Percentiles rank a stretch among this genome's conserved stretches.
These are phyloP conservation scores for Chondrilla cf. caribensis DNA, from an alignment of 37 sponge, comb jelly and placozoan species.

Conservation along the genomic window DNA sequence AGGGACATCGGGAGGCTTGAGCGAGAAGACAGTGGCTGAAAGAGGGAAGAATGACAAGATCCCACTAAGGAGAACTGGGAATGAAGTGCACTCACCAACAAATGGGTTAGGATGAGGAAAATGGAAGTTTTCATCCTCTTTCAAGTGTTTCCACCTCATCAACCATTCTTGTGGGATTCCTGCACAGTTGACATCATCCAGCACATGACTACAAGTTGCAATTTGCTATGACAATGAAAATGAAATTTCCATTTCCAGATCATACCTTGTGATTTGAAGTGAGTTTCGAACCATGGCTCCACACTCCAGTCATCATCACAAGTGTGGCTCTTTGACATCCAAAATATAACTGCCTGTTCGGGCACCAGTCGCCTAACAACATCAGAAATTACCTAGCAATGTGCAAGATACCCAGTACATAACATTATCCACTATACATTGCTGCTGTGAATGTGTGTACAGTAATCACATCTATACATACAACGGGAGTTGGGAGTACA, in stretches of 20 bases:
- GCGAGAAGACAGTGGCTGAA: slow-evolving; percentile 53
- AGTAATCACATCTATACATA: too few species aligned
- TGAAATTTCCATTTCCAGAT: neutral
- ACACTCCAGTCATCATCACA: slow-evolving; percentile 13
- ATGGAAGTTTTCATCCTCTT: slow-evolving; percentile 17
- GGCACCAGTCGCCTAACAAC: slow-evolving; percentile 31
- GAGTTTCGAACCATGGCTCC: slow-evolving; percentile 67
- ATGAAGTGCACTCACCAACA: slow-evolving; percentile 38
- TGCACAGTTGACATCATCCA: neutral
- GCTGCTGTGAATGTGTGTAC: too few species aligned
- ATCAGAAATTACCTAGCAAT: slow-evolving; percentile 28
- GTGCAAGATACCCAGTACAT: neutral
- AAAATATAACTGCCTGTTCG: slow-evolving; percentile 31
- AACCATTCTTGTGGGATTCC: slow-evolving; percentile 44
- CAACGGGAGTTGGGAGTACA: too few species aligned
- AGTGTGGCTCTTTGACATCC: slow-evolving; percentile 21
- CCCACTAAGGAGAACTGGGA: too few species aligned
- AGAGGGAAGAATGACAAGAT: too few species aligned
- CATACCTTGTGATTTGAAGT: slow-evolving; percentile 44
- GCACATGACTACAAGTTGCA: neutral
- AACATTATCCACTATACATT: too few species aligned
- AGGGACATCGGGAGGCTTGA: slow-evolving; percentile 15
- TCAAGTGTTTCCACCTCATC: slow-evolving; percentile 13
- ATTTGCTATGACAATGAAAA: neutral
- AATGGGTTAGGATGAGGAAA: slow-evolving; percentile 46